Conservation (phyloP, 2,113 vertebrate genomes). For the Pampusana beccarii region DNA sequence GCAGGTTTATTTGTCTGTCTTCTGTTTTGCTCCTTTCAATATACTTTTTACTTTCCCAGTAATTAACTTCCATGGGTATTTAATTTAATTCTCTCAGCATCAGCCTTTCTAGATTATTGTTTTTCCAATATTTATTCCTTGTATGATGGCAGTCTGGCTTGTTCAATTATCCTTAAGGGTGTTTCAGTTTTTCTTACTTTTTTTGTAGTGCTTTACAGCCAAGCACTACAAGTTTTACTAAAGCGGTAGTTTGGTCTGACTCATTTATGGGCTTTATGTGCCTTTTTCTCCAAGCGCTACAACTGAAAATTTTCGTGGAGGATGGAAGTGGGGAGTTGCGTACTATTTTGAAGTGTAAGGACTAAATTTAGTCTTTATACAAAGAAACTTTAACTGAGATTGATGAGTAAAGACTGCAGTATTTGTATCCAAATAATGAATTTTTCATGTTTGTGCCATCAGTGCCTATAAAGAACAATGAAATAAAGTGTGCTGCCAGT, state of each 20-base stretch:
- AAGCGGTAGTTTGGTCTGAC: constrained; percentile 26
- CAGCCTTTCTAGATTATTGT: constrained; percentile 49
- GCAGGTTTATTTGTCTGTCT: constrained; percentile 20
- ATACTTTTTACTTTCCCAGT: neutral
- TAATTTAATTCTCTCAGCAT: constrained; percentile 51
- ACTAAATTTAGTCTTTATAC: neutral
- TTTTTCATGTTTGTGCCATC: neutral
- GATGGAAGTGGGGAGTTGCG: neutral
- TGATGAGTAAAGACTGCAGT: neutral
- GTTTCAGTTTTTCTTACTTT: constrained; percentile 25
- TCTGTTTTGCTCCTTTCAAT: neutral
- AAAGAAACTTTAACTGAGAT: neutral
- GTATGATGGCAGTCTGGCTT: constrained; percentile 16
- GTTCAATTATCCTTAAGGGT: constrained; percentile 39
- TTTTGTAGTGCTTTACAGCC: constrained; percentile 1
- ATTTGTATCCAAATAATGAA: neutral
- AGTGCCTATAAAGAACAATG: neutral
- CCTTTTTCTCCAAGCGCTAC: neutral
- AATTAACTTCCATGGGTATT: constrained; percentile 53
- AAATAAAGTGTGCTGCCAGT: neutral
- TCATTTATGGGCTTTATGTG: neutral
- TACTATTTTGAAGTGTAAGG: neutral
- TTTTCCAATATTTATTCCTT: constrained; percentile 62
- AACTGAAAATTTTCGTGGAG: neutral
- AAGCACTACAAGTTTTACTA: constrained; percentile 39